Conservation (phyloP, 2,797 vertebrate species). For the Adelosebastes latens region DNA sequence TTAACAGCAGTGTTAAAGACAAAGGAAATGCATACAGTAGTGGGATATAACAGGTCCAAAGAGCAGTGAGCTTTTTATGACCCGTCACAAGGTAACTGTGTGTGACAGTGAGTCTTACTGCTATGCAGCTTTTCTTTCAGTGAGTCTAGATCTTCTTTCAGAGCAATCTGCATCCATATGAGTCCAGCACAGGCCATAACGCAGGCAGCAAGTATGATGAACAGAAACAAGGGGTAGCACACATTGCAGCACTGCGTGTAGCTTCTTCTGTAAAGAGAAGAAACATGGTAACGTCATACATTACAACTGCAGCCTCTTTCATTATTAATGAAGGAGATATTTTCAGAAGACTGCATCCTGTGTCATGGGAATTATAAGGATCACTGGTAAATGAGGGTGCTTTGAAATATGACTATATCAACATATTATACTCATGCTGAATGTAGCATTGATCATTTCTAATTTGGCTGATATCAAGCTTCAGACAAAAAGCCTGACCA, state of each 20-base stretch:
- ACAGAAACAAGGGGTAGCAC: conserved; percentile 94
- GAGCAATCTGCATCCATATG: conserved; percentile 98
- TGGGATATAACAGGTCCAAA: neutral
- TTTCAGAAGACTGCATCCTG: conserved; percentile 36
- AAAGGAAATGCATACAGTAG: neutral
- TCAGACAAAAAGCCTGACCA: neutral
- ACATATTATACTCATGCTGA: neutral
- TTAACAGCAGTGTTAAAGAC: conserved; percentile 15
- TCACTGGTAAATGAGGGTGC: neutral
- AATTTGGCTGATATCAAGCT: neutral
- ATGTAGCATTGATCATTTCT: neutral
- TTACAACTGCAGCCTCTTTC: conserved; percentile 19
- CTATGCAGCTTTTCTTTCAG: conserved; percentile 94
- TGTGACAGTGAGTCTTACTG: conserved; percentile 81
- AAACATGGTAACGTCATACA: conserved; percentile 46
- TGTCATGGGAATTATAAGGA: conserved; percentile 32
- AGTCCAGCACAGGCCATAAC: conserved; percentile 94
- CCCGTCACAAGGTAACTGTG: neutral
- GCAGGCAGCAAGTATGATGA: conserved; percentile 93
- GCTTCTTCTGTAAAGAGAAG: conserved; percentile 82
- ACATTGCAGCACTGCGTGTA: conserved; percentile 93
- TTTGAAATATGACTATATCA: conserved; percentile 5
- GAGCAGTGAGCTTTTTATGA: neutral
- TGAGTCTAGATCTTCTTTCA: conserved; percentile 94
- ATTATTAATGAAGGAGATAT: conserved; percentile 61